Conservation (phyloP, 2,113 vertebrate species). For the Ciconia boyciana region DNA sequence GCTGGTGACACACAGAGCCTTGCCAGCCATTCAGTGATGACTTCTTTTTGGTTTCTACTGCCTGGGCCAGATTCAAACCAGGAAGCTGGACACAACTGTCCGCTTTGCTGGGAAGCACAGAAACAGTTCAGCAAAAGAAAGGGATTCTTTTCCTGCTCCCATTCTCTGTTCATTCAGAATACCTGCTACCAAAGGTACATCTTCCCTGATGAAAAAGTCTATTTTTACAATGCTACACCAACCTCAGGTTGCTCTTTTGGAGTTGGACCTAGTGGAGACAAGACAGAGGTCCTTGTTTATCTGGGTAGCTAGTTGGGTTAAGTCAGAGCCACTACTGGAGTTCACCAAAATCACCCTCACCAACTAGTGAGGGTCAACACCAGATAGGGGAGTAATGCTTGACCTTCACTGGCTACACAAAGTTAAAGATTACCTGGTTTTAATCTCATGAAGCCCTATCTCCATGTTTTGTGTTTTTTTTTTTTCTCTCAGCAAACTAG, state of each 20-base stretch:
- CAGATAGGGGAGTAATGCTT: neutral
- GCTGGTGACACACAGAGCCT: neutral
- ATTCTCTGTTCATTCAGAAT: neutral
- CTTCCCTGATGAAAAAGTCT: accelerated
- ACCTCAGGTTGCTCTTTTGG: neutral
- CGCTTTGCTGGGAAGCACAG: neutral
- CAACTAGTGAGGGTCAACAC: neutral
- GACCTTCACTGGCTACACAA: neutral
- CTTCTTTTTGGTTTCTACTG: conserved; percentile 20
- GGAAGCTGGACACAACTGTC: neutral
- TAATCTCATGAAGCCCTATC: neutral
- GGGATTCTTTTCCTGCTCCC: neutral
- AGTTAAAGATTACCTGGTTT: conserved; percentile 23
- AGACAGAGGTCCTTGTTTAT: neutral
- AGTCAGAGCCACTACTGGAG: neutral
- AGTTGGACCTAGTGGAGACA: neutral
- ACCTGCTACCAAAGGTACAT: neutral
- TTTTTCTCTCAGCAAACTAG: neutral
- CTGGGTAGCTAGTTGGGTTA: neutral
- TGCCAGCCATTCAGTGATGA: neutral
- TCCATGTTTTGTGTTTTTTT: neutral
- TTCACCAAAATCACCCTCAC: neutral
- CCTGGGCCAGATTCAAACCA: neutral
- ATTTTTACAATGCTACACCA: neutral
- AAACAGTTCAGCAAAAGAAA: neutral